Evolutionary conservation across 1,140 invertebrate species (phyloP).

Genomic region (Bombus sylvicola): DNA sequence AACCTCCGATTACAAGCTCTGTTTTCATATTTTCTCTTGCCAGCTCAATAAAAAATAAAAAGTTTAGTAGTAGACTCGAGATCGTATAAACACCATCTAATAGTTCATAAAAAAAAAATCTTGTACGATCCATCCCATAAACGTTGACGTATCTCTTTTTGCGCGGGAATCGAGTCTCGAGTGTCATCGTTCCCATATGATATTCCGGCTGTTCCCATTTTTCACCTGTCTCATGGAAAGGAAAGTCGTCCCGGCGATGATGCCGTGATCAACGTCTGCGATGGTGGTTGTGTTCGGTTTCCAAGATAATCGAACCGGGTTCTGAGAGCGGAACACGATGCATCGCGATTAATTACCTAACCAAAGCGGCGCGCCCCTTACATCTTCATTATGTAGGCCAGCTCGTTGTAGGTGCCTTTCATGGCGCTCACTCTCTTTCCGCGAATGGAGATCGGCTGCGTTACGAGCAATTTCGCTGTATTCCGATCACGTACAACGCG

Average conservation of each 20-base stretch:
- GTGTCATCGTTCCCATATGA: not conserved
- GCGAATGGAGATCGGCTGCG: slow-evolving; percentile 68
- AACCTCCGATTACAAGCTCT: not conserved
- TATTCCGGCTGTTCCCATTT: not conserved
- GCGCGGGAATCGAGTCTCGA: not conserved
- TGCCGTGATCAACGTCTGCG: not conserved
- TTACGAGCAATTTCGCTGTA: slow-evolving; percentile 73
- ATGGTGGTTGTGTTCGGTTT: not conserved
- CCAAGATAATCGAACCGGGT: slow-evolving; percentile 50
- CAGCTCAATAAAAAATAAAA: not conserved
- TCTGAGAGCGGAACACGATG: slow-evolving; percentile 18
- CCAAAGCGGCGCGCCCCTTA: slow-evolving; percentile 53
- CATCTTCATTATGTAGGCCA: slow-evolving; percentile 75
- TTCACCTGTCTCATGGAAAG: slow-evolving; percentile 26
- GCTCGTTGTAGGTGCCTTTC: slow-evolving; percentile 74
- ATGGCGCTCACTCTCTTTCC: slow-evolving; percentile 29
- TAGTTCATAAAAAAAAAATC: not conserved
- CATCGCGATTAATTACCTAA: slow-evolving; percentile 67
- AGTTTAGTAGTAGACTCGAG: not conserved
- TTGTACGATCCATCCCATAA: not conserved
- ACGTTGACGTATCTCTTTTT: not conserved
- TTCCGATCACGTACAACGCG: slow-evolving; percentile 67
- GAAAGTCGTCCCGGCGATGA: slow-evolving; percentile 22
- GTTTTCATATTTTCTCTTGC: not conserved
- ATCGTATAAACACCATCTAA: not conserved